phyloP scores from a whole-genome alignment of 2,797 vertebrate species.

The Pampus argenteus region DNA sequence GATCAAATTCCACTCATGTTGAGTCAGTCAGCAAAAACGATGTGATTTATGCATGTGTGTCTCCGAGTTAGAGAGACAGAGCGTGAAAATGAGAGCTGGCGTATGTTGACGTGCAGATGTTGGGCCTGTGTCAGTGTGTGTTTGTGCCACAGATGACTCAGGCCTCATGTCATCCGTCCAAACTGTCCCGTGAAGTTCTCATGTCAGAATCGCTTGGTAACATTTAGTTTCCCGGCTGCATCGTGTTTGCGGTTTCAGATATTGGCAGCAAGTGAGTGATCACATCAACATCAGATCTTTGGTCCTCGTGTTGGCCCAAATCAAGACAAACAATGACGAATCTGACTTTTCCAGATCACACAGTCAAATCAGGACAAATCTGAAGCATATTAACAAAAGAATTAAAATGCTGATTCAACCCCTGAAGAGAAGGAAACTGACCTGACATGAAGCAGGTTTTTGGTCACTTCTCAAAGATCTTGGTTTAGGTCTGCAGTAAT shows the following conservation, averaged over 20 bases:
- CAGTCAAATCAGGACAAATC: not conserved
- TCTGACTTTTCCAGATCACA: not conserved
- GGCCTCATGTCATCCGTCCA: slow-evolving; percentile 20
- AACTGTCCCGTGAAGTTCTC: not conserved
- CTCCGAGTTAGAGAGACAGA: slow-evolving; percentile 14
- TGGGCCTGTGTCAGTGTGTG: not conserved
- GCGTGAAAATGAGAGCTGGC: slow-evolving; percentile 29
- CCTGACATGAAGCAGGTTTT: no score
- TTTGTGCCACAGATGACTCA: slow-evolving; percentile 33
- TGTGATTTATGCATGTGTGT: slow-evolving; percentile 37
- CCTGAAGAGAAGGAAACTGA: no score
- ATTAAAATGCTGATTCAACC: not conserved
- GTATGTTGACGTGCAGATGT: not conserved
- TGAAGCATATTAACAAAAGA: not conserved
- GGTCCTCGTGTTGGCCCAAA: not conserved
- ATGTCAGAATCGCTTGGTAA: not conserved
- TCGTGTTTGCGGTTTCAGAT: slow-evolving; percentile 5
- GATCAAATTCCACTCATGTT: slow-evolving; percentile 17
- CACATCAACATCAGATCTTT: not conserved
- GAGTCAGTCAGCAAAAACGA: slow-evolving; percentile 32
- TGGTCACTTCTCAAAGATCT: no score
- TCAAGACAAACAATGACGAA: not conserved
- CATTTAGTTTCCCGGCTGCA: not conserved
- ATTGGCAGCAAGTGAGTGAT: not conserved
- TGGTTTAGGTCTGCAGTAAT: no score